Base-by-base conservation (phyloP, 2,888 invertebrate species). In the Arctia plantaginis region DNA sequence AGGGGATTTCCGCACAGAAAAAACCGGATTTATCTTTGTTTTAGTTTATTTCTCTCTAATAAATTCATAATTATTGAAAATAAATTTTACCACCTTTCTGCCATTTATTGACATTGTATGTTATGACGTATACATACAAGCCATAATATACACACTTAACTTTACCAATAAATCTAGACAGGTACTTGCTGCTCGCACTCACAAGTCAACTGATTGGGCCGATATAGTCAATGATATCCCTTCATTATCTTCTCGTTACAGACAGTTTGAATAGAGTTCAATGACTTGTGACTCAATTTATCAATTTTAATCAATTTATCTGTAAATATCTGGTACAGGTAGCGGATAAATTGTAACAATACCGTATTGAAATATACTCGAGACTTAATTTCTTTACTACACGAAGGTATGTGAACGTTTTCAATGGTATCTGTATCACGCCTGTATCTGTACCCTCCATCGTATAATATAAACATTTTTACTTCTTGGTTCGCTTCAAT, bases 141-240 rank as follows among this genome's bases (percentile, higher is more conserved):
- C 7, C 47, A 20, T 20, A 20, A 20, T 0, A 4, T 47, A 47
- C 47, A 47, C 18, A 15, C 20, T 47, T 47, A 47, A 47, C 47
- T 47, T 47, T 33, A 47, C 30, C 27, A n/a, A 39, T 67, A 47
- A 47, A 30, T 47, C 47, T n/a, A 0, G 18, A 30, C 18, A 47
- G 20, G 4, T 51, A 81, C 84, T 76, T 78, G 81, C 81, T 83
- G 84, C 82, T 81, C 39, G 18, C 33, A 64, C 44, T 44, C 41
- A n/a, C 74, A 41, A 59, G 55, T 47, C 13, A 41, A 64, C 68
- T 76, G 75, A 76, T 83, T 66, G 30, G 27, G 12, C 12, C 66
- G 65, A 81, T 72, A 77, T 74, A 69, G 77, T 79, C 74, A 75
- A 75, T 82, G 74, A 70, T 51, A 35, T 55, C 15, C 55, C n/a